Percentiles rank a stretch among this genome's conserved stretches.
phyloP scores from a whole-genome alignment of 2,888 invertebrate species.

The Epistrophella euchroma region DNA sequence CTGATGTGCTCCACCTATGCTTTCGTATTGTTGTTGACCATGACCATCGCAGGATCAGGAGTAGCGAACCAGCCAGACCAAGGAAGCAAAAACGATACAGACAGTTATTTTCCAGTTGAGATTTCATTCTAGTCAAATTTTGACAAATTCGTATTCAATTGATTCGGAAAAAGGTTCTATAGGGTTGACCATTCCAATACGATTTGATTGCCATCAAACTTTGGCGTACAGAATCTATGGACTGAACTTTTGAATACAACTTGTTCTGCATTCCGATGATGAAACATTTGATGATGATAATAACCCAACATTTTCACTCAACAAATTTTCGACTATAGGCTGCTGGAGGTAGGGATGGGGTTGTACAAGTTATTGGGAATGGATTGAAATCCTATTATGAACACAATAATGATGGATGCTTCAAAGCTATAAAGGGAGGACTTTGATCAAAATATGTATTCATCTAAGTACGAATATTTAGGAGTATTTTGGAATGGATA shows the following conservation, averaged over 20 bases:
- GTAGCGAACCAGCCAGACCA: neutral
- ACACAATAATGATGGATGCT: conserved; percentile 14
- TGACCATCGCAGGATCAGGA: neutral
- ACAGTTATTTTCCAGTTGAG: conserved; percentile 54
- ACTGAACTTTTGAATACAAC: conserved; percentile 53
- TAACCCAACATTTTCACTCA: conserved; percentile 48
- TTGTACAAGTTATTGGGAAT: neutral
- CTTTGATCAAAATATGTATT: conserved; percentile 1
- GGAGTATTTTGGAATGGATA: conserved; percentile 31
- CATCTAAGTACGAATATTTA: neutral
- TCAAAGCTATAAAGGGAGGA: neutral
- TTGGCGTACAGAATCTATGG: neutral
- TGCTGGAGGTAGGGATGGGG: neutral
- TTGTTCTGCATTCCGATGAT: conserved; percentile 36
- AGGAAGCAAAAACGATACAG: neutral
- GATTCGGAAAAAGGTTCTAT: conserved; percentile 3
- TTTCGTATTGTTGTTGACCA: neutral
- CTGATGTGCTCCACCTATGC: neutral
- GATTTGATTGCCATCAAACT: conserved; percentile 9
- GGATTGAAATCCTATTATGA: conserved; percentile 61
- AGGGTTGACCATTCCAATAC: conserved; percentile 16
- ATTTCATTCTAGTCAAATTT: conserved; percentile 55
- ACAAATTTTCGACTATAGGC: neutral
- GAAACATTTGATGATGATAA: conserved; percentile 37
- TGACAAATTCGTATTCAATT: conserved; percentile 58